These are phyloP conservation scores for Drosophila nigritarsus DNA, from an alignment of 2,888 invertebrate species.

Conservation along the genomic window DNA sequence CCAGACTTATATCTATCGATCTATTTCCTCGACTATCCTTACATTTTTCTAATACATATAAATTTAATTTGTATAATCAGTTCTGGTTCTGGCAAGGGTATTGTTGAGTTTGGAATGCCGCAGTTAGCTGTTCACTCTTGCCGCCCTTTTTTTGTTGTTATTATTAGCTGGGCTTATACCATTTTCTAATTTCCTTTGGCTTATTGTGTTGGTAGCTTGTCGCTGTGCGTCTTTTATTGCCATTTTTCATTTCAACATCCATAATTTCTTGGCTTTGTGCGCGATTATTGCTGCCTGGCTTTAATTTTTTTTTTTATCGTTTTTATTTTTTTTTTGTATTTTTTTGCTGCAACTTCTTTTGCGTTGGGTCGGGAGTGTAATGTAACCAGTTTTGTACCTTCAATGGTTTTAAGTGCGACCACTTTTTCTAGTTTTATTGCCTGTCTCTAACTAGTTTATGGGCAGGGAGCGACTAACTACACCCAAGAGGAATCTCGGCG, in stretches of 20 bases:
- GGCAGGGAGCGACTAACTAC: conserved; percentile 40
- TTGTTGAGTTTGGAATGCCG: not conserved
- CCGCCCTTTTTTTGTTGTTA: conserved; percentile 53
- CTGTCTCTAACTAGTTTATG: conserved; percentile 78
- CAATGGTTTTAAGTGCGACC: conserved; percentile 47
- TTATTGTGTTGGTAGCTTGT: conserved; percentile 7
- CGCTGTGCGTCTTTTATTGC: conserved; percentile 55
- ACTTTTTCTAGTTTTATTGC: conserved; percentile 66
- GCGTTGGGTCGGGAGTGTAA: conserved; percentile 38
- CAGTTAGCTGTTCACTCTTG: conserved; percentile 2
- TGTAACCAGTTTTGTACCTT: conserved; percentile 79
- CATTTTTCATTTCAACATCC: conserved; percentile 67
- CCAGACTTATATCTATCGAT: not conserved
- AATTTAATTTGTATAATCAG: not conserved
- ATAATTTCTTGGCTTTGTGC: conserved; percentile 61
- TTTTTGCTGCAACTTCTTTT: conserved; percentile 28
- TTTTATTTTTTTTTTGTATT: conserved; percentile 35
- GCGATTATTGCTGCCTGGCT: conserved; percentile 44
- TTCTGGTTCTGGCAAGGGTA: not conserved
- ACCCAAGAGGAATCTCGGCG: conserved; percentile 12
- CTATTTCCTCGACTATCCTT: not conserved
- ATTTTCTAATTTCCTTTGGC: conserved; percentile 65
- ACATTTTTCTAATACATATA: not conserved
- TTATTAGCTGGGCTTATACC: not conserved
- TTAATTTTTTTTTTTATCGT: conserved; percentile 38